These are phyloP conservation scores for Petrosia ficiformis DNA, from an alignment of 37 sponge, comb jelly and placozoan genomes.

Conservation along the genomic window DNA sequence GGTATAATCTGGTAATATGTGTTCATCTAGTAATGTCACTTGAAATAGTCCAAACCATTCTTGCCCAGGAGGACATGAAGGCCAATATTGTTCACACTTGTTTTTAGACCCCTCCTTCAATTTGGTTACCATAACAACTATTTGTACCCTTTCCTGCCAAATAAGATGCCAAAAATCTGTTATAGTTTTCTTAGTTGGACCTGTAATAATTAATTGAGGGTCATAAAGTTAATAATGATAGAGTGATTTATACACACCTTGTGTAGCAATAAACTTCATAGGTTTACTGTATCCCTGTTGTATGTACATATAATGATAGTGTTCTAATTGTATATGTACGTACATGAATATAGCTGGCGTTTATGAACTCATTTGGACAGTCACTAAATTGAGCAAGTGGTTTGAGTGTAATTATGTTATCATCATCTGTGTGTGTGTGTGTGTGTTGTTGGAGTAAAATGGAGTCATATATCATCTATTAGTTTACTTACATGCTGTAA, in stretches of 20 bases:
- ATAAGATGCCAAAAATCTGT: slow-evolving; percentile 72
- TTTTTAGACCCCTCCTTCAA: slow-evolving; percentile 51
- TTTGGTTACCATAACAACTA: slow-evolving; percentile 79
- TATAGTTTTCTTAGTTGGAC: slow-evolving; percentile 48
- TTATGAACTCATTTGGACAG: neutral
- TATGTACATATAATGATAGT: neutral
- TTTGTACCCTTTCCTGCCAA: slow-evolving; percentile 58
- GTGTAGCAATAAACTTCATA: slow-evolving; percentile 74
- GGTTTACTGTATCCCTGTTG: slow-evolving; percentile 55
- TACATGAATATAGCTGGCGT: slow-evolving; percentile 8
- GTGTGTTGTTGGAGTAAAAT: no score
- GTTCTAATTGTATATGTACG: neutral
- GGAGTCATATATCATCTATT: no score
- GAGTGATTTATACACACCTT: slow-evolving; percentile 50
- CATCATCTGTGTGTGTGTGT: slow-evolving; percentile 3
- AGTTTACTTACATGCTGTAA: neutral
- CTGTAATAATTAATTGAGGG: slow-evolving; percentile 16
- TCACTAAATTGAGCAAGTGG: neutral
- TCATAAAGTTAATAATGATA: neutral
- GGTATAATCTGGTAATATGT: slow-evolving; percentile 43
- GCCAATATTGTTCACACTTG: slow-evolving; percentile 81
- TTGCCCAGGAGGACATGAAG: slow-evolving; percentile 1
- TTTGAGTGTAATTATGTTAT: slow-evolving; percentile 7
- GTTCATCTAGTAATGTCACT: slow-evolving; percentile 37
- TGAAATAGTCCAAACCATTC: slow-evolving; percentile 42